Evolutionary conservation across 2,113 vertebrate species (phyloP).

Genomic region (Cinclus mexicanus): DNA sequence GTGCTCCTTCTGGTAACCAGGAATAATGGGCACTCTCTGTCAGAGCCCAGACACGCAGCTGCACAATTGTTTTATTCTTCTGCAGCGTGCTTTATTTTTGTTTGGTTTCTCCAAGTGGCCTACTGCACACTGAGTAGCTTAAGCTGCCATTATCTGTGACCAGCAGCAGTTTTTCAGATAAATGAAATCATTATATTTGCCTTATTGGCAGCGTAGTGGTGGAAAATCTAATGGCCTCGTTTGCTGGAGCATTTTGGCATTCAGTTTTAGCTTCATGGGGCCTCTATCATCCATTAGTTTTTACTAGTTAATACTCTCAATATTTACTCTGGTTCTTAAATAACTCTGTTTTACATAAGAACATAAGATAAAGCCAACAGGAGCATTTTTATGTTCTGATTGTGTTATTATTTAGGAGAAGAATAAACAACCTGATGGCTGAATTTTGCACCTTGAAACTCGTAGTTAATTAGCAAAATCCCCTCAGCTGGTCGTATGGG

Average conservation of each 20-base stretch:
- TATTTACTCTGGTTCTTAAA: neutral
- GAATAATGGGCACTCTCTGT: neutral
- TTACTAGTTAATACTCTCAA: neutral
- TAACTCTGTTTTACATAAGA: neutral
- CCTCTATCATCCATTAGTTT: neutral
- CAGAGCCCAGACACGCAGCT: neutral
- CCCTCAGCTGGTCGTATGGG: neutral
- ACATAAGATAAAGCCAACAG: neutral
- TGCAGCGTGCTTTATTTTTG: neutral
- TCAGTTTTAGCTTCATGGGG: neutral
- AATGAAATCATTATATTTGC: constrained; percentile 15
- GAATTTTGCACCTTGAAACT: neutral
- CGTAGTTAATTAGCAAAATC: neutral
- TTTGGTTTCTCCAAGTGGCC: neutral
- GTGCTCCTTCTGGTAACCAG: neutral
- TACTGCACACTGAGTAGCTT: neutral
- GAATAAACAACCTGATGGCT: neutral
- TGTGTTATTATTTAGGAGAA: neutral
- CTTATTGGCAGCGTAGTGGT: neutral
- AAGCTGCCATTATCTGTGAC: constrained; percentile 10
- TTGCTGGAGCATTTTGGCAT: neutral
- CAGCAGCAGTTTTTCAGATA: neutral
- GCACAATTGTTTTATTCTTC: neutral
- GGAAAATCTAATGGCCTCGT: constrained; percentile 4
- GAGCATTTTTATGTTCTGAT: neutral